Percentiles rank a stretch among this genome's conserved stretches.
These are phyloP conservation scores for Axis porcinus DNA, from an alignment of 2,113 vertebrate genomes.

Conservation along the genomic window DNA sequence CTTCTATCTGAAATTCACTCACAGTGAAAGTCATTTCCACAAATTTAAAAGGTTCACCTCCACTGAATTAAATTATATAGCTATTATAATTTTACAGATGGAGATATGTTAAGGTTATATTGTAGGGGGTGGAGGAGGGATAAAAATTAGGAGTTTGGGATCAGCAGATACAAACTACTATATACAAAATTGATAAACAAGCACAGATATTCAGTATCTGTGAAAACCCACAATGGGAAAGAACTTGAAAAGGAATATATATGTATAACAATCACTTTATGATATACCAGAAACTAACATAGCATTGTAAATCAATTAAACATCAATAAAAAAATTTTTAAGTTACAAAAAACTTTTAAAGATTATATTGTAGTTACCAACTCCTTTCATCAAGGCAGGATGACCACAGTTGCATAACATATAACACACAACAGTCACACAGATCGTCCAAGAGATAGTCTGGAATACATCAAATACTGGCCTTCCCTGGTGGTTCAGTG, in stretches of 20 bases:
- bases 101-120: background rate
- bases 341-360: background rate
- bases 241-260: background rate
- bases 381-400: background rate
- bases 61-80: constrained; percentile 29
- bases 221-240: background rate
- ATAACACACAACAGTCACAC: background rate
- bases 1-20: constrained; percentile 31
- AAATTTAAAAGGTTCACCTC: constrained; percentile 29
- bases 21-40: constrained; percentile 16
- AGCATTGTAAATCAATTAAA: background rate
- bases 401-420: background rate
- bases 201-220: background rate
- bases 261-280: background rate
- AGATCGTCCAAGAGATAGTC: background rate
- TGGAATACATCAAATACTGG: constrained; percentile 27
- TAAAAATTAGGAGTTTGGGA: background rate
- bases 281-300: background rate
- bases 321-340: background rate
- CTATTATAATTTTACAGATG: constrained; percentile 14
- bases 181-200: background rate
- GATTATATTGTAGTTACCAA: background rate
- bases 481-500: background rate
- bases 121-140: background rate
- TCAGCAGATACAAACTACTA: background rate